Base-by-base conservation (phyloP, 2,113 vertebrate genomes). In the Numenius arquata region DNA sequence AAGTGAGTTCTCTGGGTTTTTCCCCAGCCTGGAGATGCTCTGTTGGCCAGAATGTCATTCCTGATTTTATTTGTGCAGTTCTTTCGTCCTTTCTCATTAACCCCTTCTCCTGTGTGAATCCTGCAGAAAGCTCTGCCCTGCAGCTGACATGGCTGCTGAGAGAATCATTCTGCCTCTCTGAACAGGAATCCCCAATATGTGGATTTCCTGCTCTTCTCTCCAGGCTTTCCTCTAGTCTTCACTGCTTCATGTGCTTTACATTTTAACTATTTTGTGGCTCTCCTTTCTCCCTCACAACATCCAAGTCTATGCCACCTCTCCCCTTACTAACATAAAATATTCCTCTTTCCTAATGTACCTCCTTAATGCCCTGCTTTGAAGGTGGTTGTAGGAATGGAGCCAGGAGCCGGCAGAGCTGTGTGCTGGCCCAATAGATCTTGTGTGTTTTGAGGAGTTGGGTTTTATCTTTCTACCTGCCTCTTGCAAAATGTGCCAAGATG, bases 21-120 rank as follows among this genome's bases (percentile, higher is more conserved):
- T 92, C 90, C 95, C 86, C 92, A 59, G 95, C 96, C 96, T 18
- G 74, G 92, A 92, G 95, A 95, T n/a, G 89, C 62, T 95, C 96
- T 6, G 1, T 38, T 89, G 92, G 94, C 91, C 90, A 92, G 70
- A 79, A 87, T 93, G 96, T 95, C 95, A 92, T 36, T 90, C 91
- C 77, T 93, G 53, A 95, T 97, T 95, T 92, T 2, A 11, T 95
- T 45, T 79, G 77, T 89, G 95, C 94, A 62, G 11, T 62, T 87
- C 70, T 63, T 82, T 90, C 68, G 10, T 95, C 94, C 89, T 76
- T 61, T 85, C 89, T 93, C 94, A 91, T 96, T 96, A 97, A 96
- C 95, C 90, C 96, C 66, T 94, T 96, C 83, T 90, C 58, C 50
- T 17, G 45, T 38, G 62, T 4, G 58, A 50, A 29, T 73, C 38